Evolutionary conservation across 1,140 invertebrate genomes (phyloP).

Genomic region (Euwallacea fornicatus): DNA sequence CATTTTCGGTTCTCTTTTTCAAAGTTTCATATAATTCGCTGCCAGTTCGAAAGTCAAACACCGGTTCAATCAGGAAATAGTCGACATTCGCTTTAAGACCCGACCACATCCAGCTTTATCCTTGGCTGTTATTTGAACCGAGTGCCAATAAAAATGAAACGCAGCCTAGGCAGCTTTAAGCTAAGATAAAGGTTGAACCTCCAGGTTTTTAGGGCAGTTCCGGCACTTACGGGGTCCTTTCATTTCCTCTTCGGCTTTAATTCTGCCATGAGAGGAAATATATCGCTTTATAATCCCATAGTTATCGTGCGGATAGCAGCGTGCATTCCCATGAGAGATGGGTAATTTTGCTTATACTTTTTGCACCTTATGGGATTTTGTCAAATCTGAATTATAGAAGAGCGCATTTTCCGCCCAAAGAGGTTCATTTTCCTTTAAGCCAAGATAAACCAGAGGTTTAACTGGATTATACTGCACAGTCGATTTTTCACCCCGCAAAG

Average conservation of each 20-base stretch:
- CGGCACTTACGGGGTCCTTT: slow-evolving; percentile 25
- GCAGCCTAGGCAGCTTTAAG: slow-evolving; percentile 16
- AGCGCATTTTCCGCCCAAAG: too few relatives aligned
- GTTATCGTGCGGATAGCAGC: background rate
- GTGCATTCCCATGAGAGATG: too few relatives aligned
- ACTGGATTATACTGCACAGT: slow-evolving; percentile 6
- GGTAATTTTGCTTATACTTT: too few relatives aligned
- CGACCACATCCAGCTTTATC: slow-evolving; percentile 11
- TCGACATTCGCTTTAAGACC: slow-evolving; percentile 3
- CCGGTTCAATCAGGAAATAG: slow-evolving; percentile 7
- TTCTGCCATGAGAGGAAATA: slow-evolving; percentile 24
- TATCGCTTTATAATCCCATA: slow-evolving; percentile 31
- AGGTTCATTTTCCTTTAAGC: too few relatives aligned
- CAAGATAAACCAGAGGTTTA: background rate
- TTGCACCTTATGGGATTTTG: too few relatives aligned
- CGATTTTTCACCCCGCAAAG: slow-evolving; percentile 5
- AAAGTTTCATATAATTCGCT: too few relatives aligned
- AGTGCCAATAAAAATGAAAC: slow-evolving; percentile 26
- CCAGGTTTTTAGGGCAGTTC: slow-evolving; percentile 23
- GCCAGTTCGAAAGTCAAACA: too few relatives aligned
- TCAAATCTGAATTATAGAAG: too few relatives aligned
- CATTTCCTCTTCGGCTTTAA: slow-evolving; percentile 27
- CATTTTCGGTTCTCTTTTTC: too few relatives aligned
- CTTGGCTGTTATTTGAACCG: slow-evolving; percentile 16
- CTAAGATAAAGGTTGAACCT: slow-evolving; percentile 26